These are phyloP conservation scores for Myiozetetes cayanensis DNA, from an alignment of 2,113 vertebrate species.

Conservation along the genomic window DNA sequence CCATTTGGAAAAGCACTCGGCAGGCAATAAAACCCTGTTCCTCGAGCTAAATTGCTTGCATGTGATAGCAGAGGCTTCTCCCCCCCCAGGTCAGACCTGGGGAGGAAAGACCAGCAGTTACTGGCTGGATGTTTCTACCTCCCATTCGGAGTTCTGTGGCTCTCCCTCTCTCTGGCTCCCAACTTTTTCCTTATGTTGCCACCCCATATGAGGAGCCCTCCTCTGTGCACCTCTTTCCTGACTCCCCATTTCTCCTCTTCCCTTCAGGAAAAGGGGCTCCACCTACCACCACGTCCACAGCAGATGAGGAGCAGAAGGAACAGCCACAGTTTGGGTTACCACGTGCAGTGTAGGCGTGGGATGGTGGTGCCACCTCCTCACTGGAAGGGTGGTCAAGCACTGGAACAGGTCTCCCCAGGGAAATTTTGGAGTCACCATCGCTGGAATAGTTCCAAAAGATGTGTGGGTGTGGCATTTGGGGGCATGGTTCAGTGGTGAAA, in stretches of 20 bases:
- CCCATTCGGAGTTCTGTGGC: accelerated
- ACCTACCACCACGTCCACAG: accelerated
- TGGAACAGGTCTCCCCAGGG: not conserved
- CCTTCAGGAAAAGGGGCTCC: not conserved
- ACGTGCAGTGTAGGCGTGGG: no score
- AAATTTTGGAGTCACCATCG: not conserved
- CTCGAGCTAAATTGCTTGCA: not conserved
- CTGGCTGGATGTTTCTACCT: not conserved
- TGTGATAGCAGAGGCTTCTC: not conserved
- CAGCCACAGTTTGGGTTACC: not conserved
- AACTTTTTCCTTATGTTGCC: not conserved
- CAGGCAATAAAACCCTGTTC: slow-evolving; percentile 1
- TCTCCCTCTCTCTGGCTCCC: not conserved
- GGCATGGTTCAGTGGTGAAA: accelerated
- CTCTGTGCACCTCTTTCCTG: not conserved
- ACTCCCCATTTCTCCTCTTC: not conserved
- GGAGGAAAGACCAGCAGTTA: not conserved
- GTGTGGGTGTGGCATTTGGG: accelerated
- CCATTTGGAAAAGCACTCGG: slow-evolving; percentile 37
- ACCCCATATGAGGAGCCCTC: not conserved
- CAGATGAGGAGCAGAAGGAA: not conserved
- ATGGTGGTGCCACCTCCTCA: not conserved
- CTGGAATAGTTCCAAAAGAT: not conserved
- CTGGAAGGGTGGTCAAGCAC: not conserved
- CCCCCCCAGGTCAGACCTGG: not conserved